Conservation (phyloP, 92 coral and sea anemone genomes). For the Porites divaricata region DNA sequence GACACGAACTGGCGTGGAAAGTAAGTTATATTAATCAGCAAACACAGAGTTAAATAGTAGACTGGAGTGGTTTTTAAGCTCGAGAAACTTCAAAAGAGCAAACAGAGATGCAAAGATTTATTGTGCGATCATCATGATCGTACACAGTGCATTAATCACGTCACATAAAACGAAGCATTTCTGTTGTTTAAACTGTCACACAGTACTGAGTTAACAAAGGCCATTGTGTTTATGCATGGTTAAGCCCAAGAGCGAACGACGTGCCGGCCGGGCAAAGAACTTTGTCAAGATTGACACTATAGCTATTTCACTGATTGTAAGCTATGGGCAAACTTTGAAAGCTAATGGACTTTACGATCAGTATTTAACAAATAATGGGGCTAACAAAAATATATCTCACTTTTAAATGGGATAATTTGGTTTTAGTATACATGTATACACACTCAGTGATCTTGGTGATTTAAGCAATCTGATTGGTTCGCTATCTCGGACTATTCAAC, state of each 20-base stretch:
- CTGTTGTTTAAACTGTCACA: background rate
- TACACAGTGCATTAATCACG: slow-evolving; percentile 6
- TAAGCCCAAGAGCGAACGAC: background rate
- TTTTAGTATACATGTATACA: too few species aligned
- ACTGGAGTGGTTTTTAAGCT: background rate
- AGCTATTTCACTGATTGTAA: too few species aligned
- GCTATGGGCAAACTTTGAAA: too few species aligned
- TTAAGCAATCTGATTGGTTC: too few species aligned
- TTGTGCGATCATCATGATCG: background rate
- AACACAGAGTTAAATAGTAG: background rate
- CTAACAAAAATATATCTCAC: too few species aligned
- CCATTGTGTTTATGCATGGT: slow-evolving; percentile 16
- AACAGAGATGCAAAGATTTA: slow-evolving; percentile 5
- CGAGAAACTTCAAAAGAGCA: background rate
- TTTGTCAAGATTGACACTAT: slow-evolving; percentile 1
- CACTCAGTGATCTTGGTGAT: too few species aligned
- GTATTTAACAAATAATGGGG: too few species aligned
- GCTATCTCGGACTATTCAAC: too few species aligned
- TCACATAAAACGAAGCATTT: background rate
- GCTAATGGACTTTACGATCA: too few species aligned
- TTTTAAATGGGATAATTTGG: too few species aligned
- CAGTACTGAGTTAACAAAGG: background rate
- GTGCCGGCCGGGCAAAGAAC: background rate
- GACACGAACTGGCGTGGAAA: background rate
- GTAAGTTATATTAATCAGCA: background rate